These are phyloP conservation scores for Pasiphila rectangulata DNA, from an alignment of 2,888 invertebrate genomes.

Conservation along the genomic window DNA sequence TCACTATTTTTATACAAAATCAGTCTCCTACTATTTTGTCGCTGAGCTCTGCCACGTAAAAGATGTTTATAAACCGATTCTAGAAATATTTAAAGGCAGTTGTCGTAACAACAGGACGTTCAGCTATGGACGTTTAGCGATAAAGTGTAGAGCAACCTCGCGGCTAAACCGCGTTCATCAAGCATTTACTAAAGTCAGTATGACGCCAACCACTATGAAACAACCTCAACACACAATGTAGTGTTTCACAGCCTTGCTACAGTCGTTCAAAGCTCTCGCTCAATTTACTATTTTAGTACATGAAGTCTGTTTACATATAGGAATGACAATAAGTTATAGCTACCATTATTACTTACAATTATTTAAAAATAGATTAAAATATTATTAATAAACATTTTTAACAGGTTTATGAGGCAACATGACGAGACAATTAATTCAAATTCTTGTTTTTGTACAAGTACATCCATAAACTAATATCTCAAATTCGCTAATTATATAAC, in stretches of 20 bases:
- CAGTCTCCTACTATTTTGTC: slow-evolving; percentile 79
- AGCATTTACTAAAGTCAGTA: slow-evolving; percentile 19
- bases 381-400: slow-evolving; percentile 19
- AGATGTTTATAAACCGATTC: slow-evolving; percentile 44
- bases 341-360: slow-evolving; percentile 44
- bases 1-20: slow-evolving; percentile 75
- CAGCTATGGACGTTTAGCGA: slow-evolving; percentile 63
- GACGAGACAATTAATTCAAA: slow-evolving; percentile 24
- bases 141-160: slow-evolving; percentile 32
- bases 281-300: slow-evolving; percentile 46
- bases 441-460: slow-evolving; percentile 25
- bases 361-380: slow-evolving; percentile 19
- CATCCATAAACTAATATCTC: slow-evolving; percentile 9
- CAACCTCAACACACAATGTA: slow-evolving; percentile 60
- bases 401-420: slow-evolving; percentile 19
- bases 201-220: slow-evolving; percentile 36
- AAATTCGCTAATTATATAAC: slow-evolving; percentile 11
- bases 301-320: slow-evolving; percentile 65
- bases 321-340: slow-evolving; percentile 65
- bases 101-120: slow-evolving; percentile 57
- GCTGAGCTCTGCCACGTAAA: slow-evolving; percentile 56
- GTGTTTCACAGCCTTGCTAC: slow-evolving; percentile 76
- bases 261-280: slow-evolving; percentile 72
- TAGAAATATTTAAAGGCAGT: slow-evolving; percentile 52
- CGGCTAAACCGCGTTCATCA: slow-evolving; percentile 36